Base-by-base conservation (phyloP, 2,888 invertebrate species). In the Chrysolina haemoptera region DNA sequence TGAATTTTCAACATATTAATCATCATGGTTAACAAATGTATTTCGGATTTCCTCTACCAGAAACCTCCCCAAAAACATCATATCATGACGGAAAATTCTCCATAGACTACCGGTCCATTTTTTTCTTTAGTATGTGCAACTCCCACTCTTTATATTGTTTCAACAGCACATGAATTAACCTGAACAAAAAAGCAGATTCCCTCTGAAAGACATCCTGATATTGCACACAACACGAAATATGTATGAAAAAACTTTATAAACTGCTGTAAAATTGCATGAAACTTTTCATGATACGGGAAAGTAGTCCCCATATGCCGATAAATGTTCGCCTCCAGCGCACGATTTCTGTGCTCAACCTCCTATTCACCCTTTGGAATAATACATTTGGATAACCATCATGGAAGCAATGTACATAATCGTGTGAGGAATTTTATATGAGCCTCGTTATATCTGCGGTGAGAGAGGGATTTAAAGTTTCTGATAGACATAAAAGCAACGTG, bases 371-470 rank as follows among this genome's bases (percentile, higher is more conserved):
- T 11, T 27, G 59, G 22, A 35, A 59, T 59, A 59, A 59, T 59
- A 35, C 59, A 59, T 59, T 59, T 59, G 59, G 22, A 59, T 59
- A 59, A 59, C 59, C 27, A 59, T 59, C 16, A 59, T 27, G 59
- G 22, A 59, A 59, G 59, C 59, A 59, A 59, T 59, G 35, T 59
- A 59, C 59, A 59, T 59, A 59, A 59, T 59, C 59, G 59, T 27
- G 59, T 35, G 35, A 59, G 22, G 59, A 59, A 59, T 59, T 59
- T 59, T 59, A 59, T 59, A 59, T 59, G 35, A 22, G 59, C 35
- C 35, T 35, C n/a, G 35, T 59, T 27, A 59, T 59, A n/a, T 59
- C 27, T 8, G 27, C 35, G 59, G 35, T 35, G 35, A 35, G 59
- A 2, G 35, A 12, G 27, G 53, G 53, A 53, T 53, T 53, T 20